These are phyloP conservation scores for Eumaeus atala DNA, from an alignment of 1,140 invertebrate genomes.

Conservation along the genomic window DNA sequence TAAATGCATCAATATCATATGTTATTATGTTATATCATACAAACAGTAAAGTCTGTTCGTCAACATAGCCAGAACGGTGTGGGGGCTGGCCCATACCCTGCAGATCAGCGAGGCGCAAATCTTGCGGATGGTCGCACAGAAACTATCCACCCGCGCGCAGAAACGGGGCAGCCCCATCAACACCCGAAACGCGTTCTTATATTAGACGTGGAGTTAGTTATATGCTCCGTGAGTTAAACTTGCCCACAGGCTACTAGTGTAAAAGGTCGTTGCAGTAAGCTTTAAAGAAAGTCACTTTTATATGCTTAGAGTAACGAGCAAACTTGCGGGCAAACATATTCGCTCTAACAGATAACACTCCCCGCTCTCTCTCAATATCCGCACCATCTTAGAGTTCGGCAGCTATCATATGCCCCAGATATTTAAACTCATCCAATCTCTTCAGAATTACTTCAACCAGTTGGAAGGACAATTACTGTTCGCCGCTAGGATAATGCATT, in stretches of 20 bases:
- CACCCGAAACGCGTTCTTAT: slow-evolving; percentile 6
- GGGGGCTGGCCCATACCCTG: too few relatives aligned
- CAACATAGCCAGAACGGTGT: too few relatives aligned
- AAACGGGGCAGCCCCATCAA: slow-evolving; percentile 2
- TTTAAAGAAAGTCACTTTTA: slow-evolving; percentile 3
- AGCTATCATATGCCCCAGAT: background rate
- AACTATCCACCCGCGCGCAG: too few relatives aligned
- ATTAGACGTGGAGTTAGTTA: background rate
- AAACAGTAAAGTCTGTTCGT: too few relatives aligned
- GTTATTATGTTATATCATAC: too few relatives aligned
- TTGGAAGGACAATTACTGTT: background rate
- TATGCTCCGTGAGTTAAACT: background rate
- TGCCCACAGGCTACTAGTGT: slow-evolving; percentile 1
- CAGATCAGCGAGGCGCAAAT: too few relatives aligned
- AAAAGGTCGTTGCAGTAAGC: too few relatives aligned
- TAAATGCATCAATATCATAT: too few relatives aligned
- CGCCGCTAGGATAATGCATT: background rate
- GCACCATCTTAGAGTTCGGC: background rate
- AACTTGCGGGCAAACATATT: too few relatives aligned
- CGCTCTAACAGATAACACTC: background rate
- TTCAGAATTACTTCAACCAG: background rate
- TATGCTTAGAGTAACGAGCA: too few relatives aligned
- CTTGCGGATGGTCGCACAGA: too few relatives aligned
- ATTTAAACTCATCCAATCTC: background rate
- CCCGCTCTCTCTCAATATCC: slow-evolving; percentile 1